Percentiles rank a stretch among this genome's conserved stretches.
phyloP scores from a whole-genome alignment of 1,140 invertebrate species.

The Heliconius nattereri region DNA sequence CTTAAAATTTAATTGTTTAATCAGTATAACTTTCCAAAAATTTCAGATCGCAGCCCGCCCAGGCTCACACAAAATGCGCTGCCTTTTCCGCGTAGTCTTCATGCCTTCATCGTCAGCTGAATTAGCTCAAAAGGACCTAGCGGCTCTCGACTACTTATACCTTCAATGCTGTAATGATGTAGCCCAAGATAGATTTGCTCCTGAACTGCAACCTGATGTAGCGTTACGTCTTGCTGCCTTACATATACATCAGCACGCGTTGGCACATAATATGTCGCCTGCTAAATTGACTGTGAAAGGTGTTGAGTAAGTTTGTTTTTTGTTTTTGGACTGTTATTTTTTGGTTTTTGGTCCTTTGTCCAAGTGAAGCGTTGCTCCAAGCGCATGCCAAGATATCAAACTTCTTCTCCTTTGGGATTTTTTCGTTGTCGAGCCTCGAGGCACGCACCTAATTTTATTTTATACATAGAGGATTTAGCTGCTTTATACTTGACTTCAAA shows the following conservation, averaged over 20 bases:
- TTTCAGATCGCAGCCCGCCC: constrained; percentile 92
- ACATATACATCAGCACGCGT: constrained; percentile 94
- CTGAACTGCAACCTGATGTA: constrained; percentile 93
- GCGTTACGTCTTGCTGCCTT: constrained; percentile 92
- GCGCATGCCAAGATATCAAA: too few species aligned
- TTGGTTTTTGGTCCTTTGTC: too few species aligned
- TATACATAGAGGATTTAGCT: too few species aligned
- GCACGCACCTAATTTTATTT: too few species aligned
- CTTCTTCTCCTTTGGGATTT: too few species aligned
- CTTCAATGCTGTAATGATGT: constrained; percentile 96
- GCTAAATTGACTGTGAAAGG: constrained; percentile 91
- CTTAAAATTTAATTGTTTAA: too few species aligned
- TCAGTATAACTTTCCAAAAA: neutral
- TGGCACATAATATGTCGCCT: constrained; percentile 88
- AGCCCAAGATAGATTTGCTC: constrained; percentile 93
- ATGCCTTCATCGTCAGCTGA: constrained; percentile 92
- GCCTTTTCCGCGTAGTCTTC: constrained; percentile 93
- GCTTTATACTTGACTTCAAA: too few species aligned
- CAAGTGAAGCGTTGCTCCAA: too few species aligned
- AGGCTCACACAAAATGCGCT: constrained; percentile 93
- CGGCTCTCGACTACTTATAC: constrained; percentile 95
- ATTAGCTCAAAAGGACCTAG: constrained; percentile 89
- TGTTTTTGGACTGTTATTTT: neutral
- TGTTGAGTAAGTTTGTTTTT: constrained; percentile 88
- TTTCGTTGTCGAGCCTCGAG: too few species aligned